Conservation (phyloP, 1,140 invertebrate species). For the Apis laboriosa region DNA sequence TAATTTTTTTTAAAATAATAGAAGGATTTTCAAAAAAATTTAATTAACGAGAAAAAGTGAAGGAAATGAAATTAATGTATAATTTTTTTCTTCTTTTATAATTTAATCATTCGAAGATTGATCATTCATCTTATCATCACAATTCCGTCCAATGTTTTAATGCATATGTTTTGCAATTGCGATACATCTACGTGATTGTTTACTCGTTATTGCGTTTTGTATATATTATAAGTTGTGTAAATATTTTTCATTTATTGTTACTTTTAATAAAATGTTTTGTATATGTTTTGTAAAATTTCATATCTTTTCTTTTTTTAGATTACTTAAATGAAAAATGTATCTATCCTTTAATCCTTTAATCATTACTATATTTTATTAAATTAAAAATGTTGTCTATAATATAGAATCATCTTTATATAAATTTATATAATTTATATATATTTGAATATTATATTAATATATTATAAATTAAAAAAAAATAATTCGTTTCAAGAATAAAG, state of each 20-base stretch:
- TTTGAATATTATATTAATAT: too few relatives aligned
- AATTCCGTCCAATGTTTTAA: neutral
- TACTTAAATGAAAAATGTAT: neutral
- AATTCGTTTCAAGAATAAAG: too few relatives aligned
- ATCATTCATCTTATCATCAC: neutral
- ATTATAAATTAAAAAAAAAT: too few relatives aligned
- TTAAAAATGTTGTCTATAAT: too few relatives aligned
- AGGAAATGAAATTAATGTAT: too few relatives aligned
- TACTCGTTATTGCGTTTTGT: conserved; percentile 43
- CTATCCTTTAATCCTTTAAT: too few relatives aligned
- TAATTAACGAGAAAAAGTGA: neutral
- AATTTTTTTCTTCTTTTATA: too few relatives aligned
- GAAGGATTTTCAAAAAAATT: too few relatives aligned
- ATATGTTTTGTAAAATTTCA: neutral
- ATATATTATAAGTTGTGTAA: conserved; percentile 56
- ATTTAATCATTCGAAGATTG: neutral
- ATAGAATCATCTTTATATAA: too few relatives aligned
- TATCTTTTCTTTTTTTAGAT: neutral
- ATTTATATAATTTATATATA: too few relatives aligned
- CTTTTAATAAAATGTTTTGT: conserved; percentile 54
- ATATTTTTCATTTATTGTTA: conserved; percentile 50
- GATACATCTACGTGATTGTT: conserved; percentile 30
- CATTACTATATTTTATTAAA: too few relatives aligned
- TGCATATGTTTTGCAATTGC: conserved; percentile 8
- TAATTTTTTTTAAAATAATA: too few relatives aligned